Conservation (phyloP, 2,113 vertebrate species). For the Laticauda colubrina region DNA sequence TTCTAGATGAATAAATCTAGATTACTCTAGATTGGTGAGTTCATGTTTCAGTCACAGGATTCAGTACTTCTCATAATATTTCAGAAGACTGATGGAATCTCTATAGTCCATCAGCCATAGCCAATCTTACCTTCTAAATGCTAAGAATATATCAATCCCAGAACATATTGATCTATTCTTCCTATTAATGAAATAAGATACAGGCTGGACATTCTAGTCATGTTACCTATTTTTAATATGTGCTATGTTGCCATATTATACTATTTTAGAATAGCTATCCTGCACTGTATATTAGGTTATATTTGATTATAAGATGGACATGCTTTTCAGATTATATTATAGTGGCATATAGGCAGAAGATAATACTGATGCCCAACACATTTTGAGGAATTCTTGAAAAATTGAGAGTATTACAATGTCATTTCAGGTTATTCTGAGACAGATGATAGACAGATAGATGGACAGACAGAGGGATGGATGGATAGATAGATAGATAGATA, state of each 20-base stretch:
- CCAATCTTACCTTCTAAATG: neutral
- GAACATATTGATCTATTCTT: neutral
- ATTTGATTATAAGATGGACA: neutral
- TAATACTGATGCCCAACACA: neutral
- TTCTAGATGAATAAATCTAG: neutral
- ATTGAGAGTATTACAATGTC: neutral
- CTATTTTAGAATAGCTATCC: neutral
- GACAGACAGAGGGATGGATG: no score
- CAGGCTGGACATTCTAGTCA: neutral
- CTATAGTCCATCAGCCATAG: neutral
- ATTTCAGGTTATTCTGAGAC: neutral
- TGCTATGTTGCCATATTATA: neutral
- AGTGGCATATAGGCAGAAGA: no score
- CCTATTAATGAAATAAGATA: neutral
- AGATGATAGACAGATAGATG: neutral
- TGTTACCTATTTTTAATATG: neutral
- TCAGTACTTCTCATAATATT: neutral
- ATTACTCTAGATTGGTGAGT: neutral
- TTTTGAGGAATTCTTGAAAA: neutral
- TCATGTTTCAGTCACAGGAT: constrained; percentile 1
- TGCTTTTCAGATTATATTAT: neutral
- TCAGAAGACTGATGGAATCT: neutral
- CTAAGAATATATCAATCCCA: neutral
- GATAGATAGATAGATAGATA: no score
- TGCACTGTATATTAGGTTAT: neutral